A percentile compares a stretch with the other conserved stretches of the same genome.
phyloP scores from a whole-genome alignment of 2,113 vertebrate genomes.

The Microcebus ravelobensis region DNA sequence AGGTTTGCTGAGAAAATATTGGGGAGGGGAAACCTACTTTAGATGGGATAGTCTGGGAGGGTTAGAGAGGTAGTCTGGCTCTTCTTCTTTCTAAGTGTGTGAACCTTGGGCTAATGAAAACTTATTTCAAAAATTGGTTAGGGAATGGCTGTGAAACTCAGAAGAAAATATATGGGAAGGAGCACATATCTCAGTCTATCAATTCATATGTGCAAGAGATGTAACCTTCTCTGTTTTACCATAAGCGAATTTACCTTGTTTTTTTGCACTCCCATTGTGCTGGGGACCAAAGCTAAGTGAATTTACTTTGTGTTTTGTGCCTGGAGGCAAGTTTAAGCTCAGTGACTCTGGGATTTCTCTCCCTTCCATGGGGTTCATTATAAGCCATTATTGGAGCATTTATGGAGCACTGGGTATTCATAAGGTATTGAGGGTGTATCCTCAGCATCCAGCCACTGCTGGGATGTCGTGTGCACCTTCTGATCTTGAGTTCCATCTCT shows the following conservation, averaged over 20 bases:
- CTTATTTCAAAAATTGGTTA: neutral
- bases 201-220: neutral
- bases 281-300: neutral
- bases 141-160: neutral
- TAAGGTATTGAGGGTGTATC: neutral
- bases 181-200: neutral
- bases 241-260: neutral
- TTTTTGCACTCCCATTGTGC: neutral
- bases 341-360: neutral
- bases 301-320: neutral
- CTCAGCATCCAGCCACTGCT: neutral
- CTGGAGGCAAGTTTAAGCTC: neutral
- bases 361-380: neutral
- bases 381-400: neutral
- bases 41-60: neutral
- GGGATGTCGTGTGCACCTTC: neutral
- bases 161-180: neutral
- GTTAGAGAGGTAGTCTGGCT: neutral
- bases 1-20: neutral
- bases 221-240: neutral
- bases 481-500: neutral
- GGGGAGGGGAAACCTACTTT: neutral
- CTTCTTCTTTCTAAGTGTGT: neutral
- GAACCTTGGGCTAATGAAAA: neutral
- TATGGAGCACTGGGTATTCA: neutral